Evolutionary conservation across 2,113 vertebrate genomes (phyloP), one percentile per base, ranked within the genome.

Genomic region (Centropus unirufus): DNA sequence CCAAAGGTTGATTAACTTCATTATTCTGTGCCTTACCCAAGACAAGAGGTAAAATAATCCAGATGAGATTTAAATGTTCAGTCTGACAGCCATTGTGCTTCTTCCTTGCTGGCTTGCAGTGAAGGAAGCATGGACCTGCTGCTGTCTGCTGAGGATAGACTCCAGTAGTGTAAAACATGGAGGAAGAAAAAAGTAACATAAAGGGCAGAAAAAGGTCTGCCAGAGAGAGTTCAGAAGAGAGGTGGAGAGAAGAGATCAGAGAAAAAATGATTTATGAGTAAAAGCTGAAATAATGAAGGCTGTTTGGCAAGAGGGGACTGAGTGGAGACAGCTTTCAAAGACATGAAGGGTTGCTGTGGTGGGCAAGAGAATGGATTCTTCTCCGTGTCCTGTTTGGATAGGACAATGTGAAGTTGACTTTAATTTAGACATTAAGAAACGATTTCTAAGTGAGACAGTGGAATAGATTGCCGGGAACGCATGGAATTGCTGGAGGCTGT

Each of bases 261-360:
- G n/a, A 92, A 87, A 93, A 78, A 46, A 21, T n/a, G 57, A 84
- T 88, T 90, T 81, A 46, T 84, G 52, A 63, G 78, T 70, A 92
- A 79, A 80, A 57, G 18, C 2, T 21, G 58, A 66, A 89, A 90
- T 82, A 78, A 73, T 57, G 47, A 85, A 78, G 61, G 18, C 79
- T 87, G n/a, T 74, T 66, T 92, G 69, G 42, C 21, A 5, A 62
- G 83, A 63, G 89, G 63, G 47, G 18, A 40, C 51, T 72, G 59
- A 61, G 30, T 42, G 46, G 55, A 92, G 64, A 42, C 68, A 84
- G 59, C 59, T 69, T 85, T 68, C 23, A 84, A 49, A 93, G 61
- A 87, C n/a, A 26, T 54, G 64, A 57, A 87, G 85, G 61, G 42
- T 85, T 96, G 82, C 66, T 85, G 19, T 47, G 75, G 64, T 81